Evolutionary conservation across 2,113 vertebrate genomes (phyloP).

Genomic region (Pungitius pungitius): DNA sequence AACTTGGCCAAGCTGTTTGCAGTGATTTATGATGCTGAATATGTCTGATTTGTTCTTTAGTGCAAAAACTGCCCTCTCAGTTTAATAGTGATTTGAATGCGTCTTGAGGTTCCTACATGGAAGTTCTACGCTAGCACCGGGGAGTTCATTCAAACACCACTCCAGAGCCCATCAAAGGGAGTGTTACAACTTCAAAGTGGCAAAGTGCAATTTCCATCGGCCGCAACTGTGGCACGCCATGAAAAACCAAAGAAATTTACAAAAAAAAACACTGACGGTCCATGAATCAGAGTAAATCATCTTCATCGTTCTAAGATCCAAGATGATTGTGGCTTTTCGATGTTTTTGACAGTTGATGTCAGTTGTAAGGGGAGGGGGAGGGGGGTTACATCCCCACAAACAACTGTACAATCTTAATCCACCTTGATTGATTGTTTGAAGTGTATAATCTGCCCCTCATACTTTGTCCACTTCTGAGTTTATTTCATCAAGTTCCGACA

Average conservation of each 20-base stretch:
- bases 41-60: constrained; percentile 57
- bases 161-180: constrained; percentile 54
- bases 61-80: constrained; percentile 29
- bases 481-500: constrained; percentile 37
- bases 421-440: neutral
- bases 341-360: constrained; percentile 29
- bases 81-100: constrained; percentile 53
- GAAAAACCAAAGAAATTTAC: constrained; percentile 6
- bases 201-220: constrained; percentile 36
- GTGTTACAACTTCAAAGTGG: constrained; percentile 60
- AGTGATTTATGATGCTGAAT: constrained; percentile 61
- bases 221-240: constrained; percentile 33
- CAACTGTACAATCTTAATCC: constrained; percentile 3
- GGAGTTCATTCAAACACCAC: constrained; percentile 46
- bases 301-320: constrained; percentile 34
- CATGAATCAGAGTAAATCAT: constrained; percentile 28
- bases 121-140: constrained; percentile 4
- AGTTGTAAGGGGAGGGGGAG: too few relatives aligned
- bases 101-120: constrained; percentile 21
- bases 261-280: constrained; percentile 20
- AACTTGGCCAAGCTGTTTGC: constrained; percentile 30
- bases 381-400: constrained; percentile 6
- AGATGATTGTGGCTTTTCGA: constrained; percentile 15
- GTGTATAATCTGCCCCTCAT: neutral
- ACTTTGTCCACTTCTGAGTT: constrained; percentile 19